A percentile compares a stretch with the other conserved stretches of the same genome.
Conservation (phyloP, 1,140 invertebrate genomes). For the Trialeurodes vaporariorum region DNA sequence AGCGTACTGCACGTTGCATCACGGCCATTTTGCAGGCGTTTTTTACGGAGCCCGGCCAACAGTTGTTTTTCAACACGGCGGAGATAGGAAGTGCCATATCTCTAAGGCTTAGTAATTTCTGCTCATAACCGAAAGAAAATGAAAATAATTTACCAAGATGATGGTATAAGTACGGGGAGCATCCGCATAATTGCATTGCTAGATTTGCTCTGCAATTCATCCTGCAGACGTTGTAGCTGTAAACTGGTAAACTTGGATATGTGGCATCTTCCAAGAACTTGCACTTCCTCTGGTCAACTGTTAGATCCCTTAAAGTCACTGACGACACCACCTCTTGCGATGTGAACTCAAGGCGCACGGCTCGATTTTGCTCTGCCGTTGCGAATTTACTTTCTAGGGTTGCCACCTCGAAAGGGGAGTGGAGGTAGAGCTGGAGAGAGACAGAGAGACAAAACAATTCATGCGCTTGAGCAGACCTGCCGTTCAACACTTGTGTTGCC, state of each 20-base stretch:
- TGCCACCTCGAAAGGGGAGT: constrained; percentile 42
- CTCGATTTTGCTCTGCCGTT: constrained; percentile 30
- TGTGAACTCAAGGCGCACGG: constrained; percentile 36
- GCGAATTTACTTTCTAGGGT: constrained; percentile 31
- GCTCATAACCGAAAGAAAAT: neutral
- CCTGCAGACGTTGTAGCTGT: constrained; percentile 50
- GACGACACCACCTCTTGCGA: constrained; percentile 39
- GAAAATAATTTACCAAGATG: too few relatives aligned
- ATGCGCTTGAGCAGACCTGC: too few relatives aligned
- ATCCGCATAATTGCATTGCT: constrained; percentile 44
- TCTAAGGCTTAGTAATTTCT: neutral
- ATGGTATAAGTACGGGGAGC: constrained; percentile 49
- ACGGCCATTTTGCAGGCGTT: too few relatives aligned
- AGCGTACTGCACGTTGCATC: too few relatives aligned
- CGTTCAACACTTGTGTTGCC: too few relatives aligned
- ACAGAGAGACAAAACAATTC: too few relatives aligned
- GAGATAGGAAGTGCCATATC: too few relatives aligned
- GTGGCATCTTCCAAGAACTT: constrained; percentile 44
- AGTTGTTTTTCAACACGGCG: too few relatives aligned
- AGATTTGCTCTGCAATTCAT: constrained; percentile 49
- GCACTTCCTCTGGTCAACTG: constrained; percentile 46
- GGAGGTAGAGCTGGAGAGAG: constrained; percentile 42
- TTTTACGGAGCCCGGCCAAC: too few relatives aligned
- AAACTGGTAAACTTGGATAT: constrained; percentile 48
- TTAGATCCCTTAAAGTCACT: constrained; percentile 34